Conservation (phyloP, 2,888 invertebrate genomes). For the Shargacucullia verbasci region DNA sequence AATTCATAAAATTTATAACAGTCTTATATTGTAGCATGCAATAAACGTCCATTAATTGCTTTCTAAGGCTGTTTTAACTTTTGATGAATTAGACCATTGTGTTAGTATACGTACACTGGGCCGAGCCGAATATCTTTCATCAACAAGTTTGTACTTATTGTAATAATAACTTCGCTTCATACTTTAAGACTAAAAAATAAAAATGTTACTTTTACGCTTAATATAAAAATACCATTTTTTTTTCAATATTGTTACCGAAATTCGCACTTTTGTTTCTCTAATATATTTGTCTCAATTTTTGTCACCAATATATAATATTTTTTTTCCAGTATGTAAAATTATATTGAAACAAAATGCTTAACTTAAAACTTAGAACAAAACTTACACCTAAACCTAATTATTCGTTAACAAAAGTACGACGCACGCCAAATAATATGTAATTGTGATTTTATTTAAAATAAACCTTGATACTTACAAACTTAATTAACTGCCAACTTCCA, state of each 20-base stretch:
- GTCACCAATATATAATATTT: slow-evolving; percentile 63
- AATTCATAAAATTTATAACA: slow-evolving; percentile 74
- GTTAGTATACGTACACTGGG: slow-evolving; percentile 78
- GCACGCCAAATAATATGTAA: slow-evolving; percentile 59
- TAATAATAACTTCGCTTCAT: slow-evolving; percentile 73
- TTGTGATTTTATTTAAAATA: slow-evolving; percentile 43
- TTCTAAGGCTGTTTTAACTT: slow-evolving; percentile 68
- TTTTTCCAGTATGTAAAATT: slow-evolving; percentile 61
- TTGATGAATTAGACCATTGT: slow-evolving; percentile 67
- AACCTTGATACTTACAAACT: slow-evolving; percentile 41
- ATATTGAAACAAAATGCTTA: slow-evolving; percentile 60
- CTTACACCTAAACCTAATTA: slow-evolving; percentile 61
- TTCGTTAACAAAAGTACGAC: slow-evolving; percentile 68
- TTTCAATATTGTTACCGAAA: slow-evolving; percentile 77
- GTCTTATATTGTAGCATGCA: slow-evolving; percentile 50
- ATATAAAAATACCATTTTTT: slow-evolving; percentile 85
- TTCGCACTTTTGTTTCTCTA: slow-evolving; percentile 75
- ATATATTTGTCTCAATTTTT: slow-evolving; percentile 69
- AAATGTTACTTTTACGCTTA: slow-evolving; percentile 71
- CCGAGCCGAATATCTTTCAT: slow-evolving; percentile 76
- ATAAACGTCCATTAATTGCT: slow-evolving; percentile 25
- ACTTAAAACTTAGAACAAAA: slow-evolving; percentile 59
- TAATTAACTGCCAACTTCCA: slow-evolving; percentile 40
- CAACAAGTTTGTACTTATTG: slow-evolving; percentile 85
- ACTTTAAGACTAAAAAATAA: slow-evolving; percentile 72